These are phyloP conservation scores for Eueremaeus valkanovi DNA, from an alignment of 2,888 invertebrate genomes.

Conservation along the genomic window DNA sequence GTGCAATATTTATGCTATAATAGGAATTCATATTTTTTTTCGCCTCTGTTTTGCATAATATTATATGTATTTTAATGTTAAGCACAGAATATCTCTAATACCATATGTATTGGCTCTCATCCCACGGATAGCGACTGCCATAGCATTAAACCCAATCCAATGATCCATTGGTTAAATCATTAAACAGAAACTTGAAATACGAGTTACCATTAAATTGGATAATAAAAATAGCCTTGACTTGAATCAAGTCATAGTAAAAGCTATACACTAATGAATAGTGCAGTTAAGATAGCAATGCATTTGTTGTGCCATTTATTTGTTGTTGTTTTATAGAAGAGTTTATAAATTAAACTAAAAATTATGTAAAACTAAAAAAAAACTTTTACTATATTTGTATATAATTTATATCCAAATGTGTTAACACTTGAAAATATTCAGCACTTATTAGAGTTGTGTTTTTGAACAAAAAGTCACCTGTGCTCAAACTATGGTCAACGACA, in stretches of 20 bases:
- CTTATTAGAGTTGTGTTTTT: neutral
- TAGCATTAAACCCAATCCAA: neutral
- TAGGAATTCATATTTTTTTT: too few relatives aligned
- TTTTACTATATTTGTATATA: neutral
- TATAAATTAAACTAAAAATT: neutral
- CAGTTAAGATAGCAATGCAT: neutral
- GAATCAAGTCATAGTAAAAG: neutral
- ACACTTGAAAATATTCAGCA: neutral
- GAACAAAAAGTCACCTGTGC: too few relatives aligned
- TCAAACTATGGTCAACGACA: constrained; percentile 6
- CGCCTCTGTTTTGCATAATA: too few relatives aligned
- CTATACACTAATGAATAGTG: neutral
- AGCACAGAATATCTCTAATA: too few relatives aligned
- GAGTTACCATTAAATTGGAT: constrained; percentile 2
- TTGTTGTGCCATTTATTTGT: neutral
- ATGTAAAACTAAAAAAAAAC: neutral
- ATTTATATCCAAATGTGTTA: neutral
- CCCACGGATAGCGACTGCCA: neutral
- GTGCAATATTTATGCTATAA: too few relatives aligned
- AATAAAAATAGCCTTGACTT: neutral
- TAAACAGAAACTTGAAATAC: neutral
- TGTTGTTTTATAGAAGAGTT: neutral
- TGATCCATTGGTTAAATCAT: too few relatives aligned
- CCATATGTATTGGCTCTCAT: too few relatives aligned
- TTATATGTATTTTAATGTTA: too few relatives aligned